Conservation (phyloP, 2,113 vertebrate species). For the Pholis gunnellus region DNA sequence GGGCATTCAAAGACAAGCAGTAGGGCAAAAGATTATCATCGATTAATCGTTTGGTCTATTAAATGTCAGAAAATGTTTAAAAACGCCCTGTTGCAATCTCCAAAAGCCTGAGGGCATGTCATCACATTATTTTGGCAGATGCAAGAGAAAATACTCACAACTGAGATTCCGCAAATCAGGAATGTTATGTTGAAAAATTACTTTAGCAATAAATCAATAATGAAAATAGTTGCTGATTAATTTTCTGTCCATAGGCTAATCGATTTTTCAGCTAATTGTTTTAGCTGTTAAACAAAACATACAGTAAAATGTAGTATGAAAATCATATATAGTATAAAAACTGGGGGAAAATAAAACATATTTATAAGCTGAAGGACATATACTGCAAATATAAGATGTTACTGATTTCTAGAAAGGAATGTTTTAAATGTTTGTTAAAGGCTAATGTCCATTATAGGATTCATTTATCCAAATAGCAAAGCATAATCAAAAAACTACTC, state of each 20-base stretch:
- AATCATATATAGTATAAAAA: not conserved
- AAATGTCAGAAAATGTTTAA: conserved; percentile 2
- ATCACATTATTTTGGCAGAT: not conserved
- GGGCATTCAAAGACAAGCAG: not conserved
- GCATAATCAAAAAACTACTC: not conserved
- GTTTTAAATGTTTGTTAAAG: not conserved
- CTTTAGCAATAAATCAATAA: not conserved
- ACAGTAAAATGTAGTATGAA: not conserved
- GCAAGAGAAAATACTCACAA: not conserved
- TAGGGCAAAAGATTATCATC: not conserved
- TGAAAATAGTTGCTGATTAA: not conserved
- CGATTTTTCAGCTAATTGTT: not conserved
- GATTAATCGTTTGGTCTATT: not conserved
- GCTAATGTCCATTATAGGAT: not conserved
- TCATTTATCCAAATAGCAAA: not conserved
- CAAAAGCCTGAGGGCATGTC: not conserved
- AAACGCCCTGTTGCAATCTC: not conserved
- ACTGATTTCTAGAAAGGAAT: not conserved
- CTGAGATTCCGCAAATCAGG: not conserved
- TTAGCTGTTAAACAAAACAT: not conserved
- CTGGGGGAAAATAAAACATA: not conserved
- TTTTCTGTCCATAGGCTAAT: not conserved
- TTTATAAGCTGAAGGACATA: not conserved
- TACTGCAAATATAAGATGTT: not conserved
- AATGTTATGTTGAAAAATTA: not conserved